Evolutionary conservation across 2,888 invertebrate genomes (phyloP).

Genomic region (Clunio marinus): DNA sequence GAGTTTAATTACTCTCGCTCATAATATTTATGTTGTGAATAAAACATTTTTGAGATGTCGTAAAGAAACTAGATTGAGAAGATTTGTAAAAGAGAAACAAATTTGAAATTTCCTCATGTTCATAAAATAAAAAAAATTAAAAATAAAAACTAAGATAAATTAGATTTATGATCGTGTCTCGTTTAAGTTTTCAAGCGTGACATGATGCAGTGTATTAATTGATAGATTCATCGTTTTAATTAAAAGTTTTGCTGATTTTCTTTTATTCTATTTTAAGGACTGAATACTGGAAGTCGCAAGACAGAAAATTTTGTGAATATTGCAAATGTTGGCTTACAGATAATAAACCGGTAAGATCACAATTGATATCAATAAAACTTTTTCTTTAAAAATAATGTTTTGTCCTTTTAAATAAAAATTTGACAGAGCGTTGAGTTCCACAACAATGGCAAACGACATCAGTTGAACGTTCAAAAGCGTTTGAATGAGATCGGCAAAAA

Average conservation of each 20-base stretch:
- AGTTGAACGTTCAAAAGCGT: constrained; percentile 83
- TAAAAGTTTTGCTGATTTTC: not conserved
- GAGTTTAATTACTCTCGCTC: constrained; percentile 17
- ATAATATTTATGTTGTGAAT: constrained; percentile 19
- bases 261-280: constrained; percentile 61
- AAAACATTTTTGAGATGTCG: constrained; percentile 5
- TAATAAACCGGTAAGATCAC: constrained; percentile 84
- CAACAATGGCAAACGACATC: constrained; percentile 87
- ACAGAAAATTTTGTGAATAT: constrained; percentile 92
- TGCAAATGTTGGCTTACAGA: constrained; percentile 99
- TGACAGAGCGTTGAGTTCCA: constrained; percentile 87
- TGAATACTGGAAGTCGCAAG: constrained; percentile 95
- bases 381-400: not conserved
- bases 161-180: constrained; percentile 33
- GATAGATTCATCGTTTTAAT: constrained; percentile 19
- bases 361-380: no score
- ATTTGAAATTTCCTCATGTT: constrained; percentile 1
- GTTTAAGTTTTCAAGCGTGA: constrained; percentile 2
- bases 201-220: constrained; percentile 19
- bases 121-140: no score
- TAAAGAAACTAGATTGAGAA: not conserved
- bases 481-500: constrained; percentile 80
- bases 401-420: constrained; percentile 41
- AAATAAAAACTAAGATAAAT: constrained; percentile 32
- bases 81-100: constrained; percentile 6